phyloP scores from a whole-genome alignment of 2,797 vertebrate genomes.

The Takifugu ocellatus region DNA sequence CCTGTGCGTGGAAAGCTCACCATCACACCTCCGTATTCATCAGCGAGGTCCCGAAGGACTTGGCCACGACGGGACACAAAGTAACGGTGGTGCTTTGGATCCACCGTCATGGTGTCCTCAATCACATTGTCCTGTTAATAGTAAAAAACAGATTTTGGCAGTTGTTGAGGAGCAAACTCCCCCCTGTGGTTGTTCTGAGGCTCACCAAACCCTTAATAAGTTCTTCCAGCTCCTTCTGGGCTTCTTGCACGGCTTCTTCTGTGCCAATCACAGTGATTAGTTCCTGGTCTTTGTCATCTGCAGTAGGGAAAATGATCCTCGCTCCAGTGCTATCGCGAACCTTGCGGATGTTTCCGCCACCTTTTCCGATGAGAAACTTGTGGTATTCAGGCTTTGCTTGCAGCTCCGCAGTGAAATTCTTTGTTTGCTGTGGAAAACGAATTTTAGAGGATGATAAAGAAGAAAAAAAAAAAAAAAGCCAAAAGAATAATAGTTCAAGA shows the following conservation, averaged over 20 bases:
- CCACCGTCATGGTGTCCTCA: conserved; percentile 90
- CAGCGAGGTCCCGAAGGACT: conserved; percentile 91
- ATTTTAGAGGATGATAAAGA: background rate
- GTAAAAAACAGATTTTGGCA: background rate
- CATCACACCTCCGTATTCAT: conserved; percentile 96
- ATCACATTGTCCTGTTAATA: conserved; percentile 87
- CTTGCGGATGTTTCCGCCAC: conserved; percentile 95
- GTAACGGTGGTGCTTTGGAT: conserved; percentile 93
- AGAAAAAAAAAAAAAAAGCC: background rate
- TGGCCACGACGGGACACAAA: conserved; percentile 94
- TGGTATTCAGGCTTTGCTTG: conserved; percentile 97
- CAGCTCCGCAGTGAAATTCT: conserved; percentile 93
- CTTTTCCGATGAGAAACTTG: conserved; percentile 98
- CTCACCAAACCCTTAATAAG: conserved; percentile 91
- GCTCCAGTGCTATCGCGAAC: conserved; percentile 95
- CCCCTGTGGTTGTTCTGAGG: background rate
- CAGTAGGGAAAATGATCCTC: conserved; percentile 91
- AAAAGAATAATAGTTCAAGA: too few species aligned
- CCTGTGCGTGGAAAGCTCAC: conserved; percentile 95
- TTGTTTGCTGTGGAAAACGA: conserved; percentile 85
- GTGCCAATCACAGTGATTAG: conserved; percentile 96
- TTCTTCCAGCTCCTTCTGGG: conserved; percentile 90
- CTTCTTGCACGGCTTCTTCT: conserved; percentile 91
- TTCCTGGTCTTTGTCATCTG: conserved; percentile 95
- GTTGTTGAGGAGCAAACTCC: background rate